Percentiles rank a stretch among this genome's conserved stretches.
phyloP scores from a whole-genome alignment of 2,113 vertebrate species.

The Gobius niger region DNA sequence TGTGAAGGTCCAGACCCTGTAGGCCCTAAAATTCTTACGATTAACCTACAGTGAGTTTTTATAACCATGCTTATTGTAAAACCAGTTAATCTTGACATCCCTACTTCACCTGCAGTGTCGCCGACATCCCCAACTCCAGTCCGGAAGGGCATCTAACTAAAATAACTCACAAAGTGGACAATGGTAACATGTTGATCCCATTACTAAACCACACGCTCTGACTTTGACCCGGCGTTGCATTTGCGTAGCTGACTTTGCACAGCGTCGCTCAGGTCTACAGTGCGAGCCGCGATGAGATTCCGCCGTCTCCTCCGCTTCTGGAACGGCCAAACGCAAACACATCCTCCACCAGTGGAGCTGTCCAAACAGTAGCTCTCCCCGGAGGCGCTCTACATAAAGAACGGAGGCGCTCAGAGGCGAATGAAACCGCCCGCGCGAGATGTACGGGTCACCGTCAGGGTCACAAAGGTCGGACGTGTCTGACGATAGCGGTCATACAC shows the following conservation, averaged over 20 bases:
- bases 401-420: slow-evolving; percentile 69
- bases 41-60: too few relatives aligned
- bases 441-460: slow-evolving; percentile 63
- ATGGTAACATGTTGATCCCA: too few relatives aligned
- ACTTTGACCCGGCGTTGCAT: slow-evolving; percentile 69
- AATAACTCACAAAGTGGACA: slow-evolving; percentile 19
- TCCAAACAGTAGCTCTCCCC: slow-evolving; percentile 69
- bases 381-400: slow-evolving; percentile 68
- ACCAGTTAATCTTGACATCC: too few relatives aligned
- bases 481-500: slow-evolving; percentile 69
- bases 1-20: too few relatives aligned
- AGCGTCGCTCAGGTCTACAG: slow-evolving; percentile 65
- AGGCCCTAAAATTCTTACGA: too few relatives aligned
- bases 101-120: too few relatives aligned
- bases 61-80: too few relatives aligned
- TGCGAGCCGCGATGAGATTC: slow-evolving; percentile 58
- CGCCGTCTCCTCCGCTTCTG: slow-evolving; percentile 48
- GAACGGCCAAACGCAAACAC: slow-evolving; percentile 69
- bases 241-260: slow-evolving; percentile 74
- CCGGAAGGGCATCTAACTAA: too few relatives aligned
- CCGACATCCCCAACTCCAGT: too few relatives aligned
- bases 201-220: slow-evolving; percentile 32
- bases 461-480: slow-evolving; percentile 70
- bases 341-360: slow-evolving; percentile 51
- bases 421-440: slow-evolving; percentile 59